Base-by-base conservation (phyloP, 2,113 vertebrate genomes). In the Columba livia region DNA sequence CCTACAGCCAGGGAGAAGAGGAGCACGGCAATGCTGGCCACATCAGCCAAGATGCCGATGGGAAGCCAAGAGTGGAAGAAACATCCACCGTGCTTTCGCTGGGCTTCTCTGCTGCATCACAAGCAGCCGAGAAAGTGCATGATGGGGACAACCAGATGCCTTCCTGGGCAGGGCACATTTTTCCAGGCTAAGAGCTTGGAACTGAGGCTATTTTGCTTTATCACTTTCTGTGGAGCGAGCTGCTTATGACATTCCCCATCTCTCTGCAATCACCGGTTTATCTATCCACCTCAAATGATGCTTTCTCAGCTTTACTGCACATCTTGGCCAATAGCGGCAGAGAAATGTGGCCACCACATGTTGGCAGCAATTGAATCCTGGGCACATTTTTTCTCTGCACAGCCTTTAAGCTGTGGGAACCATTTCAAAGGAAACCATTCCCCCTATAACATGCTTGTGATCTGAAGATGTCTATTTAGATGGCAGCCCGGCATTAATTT, bases 311-410 rank as follows among this genome's bases (percentile, higher is more conserved):
- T 86, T 85, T 40, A 32, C 78, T 79, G 93, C 0, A 3, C 95
- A 78, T 88, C 92, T 85, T 83, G 96, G 94, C 88, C 96, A 93
- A 91, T 84, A 88, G 96, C 78, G 11, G 89, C 89, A 73, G 84
- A 92, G 96, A 98, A 98, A 98, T 99, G 97, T 98, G 98, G 98
- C 97, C 97, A 98, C 97, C 98, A 99, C 97, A 98, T 99, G 98
- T 98, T 98, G 98, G 98, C 98, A 97, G 96, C 92, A 54, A 92
- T 91, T 90, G 80, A 96, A 97, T 96, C 97, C 97, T 96, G 97
- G 98, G 98, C 98, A 98, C 96, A 96, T 97, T 98, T 97, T 98
- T 95, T 93, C 96, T 96, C 98, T 98, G 93, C 89, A 91, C 97
- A 96, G 97, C 97, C 98, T 98, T 97, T 97, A 97, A 98, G 96